Evolutionary conservation across 2,113 vertebrate genomes (phyloP).

Genomic region (Alexandromys fortis): DNA sequence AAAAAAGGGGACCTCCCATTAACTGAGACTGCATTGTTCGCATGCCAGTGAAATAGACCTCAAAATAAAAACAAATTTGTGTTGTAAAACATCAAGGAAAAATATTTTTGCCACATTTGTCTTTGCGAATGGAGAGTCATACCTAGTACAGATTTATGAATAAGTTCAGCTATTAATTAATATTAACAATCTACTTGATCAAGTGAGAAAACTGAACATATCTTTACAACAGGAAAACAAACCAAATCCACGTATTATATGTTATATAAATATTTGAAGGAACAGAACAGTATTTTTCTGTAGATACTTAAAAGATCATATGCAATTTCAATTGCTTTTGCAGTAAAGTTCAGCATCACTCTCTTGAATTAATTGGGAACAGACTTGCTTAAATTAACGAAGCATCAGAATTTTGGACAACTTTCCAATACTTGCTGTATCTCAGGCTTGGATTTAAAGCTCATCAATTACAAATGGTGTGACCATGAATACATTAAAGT

Average conservation of each 20-base stretch:
- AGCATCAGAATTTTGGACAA: constrained; percentile 55
- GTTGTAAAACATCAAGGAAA: constrained; percentile 43
- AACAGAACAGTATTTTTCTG: constrained; percentile 44
- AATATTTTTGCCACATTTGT: constrained; percentile 1
- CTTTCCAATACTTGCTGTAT: constrained; percentile 53
- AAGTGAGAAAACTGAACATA: constrained; percentile 6
- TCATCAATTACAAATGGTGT: constrained; percentile 43
- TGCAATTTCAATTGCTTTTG: constrained; percentile 65
- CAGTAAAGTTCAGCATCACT: constrained; percentile 21
- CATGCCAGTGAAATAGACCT: constrained; percentile 26
- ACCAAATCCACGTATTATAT: background rate
- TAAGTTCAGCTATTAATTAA: constrained; percentile 47
- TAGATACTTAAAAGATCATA: constrained; percentile 48
- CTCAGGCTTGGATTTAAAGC: constrained; percentile 45
- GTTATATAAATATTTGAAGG: constrained; percentile 46
- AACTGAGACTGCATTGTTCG: constrained; percentile 8
- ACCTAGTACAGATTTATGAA: background rate
- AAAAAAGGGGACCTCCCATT: background rate
- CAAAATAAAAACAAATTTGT: constrained; percentile 50
- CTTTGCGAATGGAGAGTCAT: constrained; percentile 13
- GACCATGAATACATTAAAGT: constrained; percentile 51
- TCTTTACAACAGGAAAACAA: constrained; percentile 19
- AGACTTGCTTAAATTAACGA: constrained; percentile 63
- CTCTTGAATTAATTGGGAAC: constrained; percentile 62
- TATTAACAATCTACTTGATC: background rate